Base-by-base conservation (phyloP, 2,113 vertebrate species). In the Entelurus aequoreus region DNA sequence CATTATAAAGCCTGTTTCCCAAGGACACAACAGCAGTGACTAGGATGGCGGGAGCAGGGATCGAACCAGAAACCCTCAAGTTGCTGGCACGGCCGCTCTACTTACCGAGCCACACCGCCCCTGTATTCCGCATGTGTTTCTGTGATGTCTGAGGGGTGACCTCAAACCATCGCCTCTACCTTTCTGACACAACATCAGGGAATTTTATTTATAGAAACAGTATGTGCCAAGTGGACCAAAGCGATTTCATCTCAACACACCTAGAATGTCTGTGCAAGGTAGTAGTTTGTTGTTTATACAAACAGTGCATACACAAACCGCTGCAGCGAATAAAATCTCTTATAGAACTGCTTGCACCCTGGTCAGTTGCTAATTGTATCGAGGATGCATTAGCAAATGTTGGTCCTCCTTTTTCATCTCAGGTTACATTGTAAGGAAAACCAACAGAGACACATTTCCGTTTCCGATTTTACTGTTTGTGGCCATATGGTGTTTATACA, bases 171-270 rank as follows among this genome's bases (percentile, higher is more conserved):
- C 74, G 73, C 66, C 73, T 71, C 74, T 61, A 65, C 56, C 57
- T 77, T 56, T 38, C 69, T 74, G 78, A 82, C 60, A 66, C 65
- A 48, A 58, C 66, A 63, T 63, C 57, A 56, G 63, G 74, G 66
- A 60, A 48, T 48, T 58, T 72, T 85, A 85, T 85, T 82, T 65
- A 80, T 86, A 85, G 71, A 65, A 13, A 15, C 59, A 40, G 53
- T 49, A 60, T 15, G 40, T 52, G 60, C 57, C 68, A 66, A 70
- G 60, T 69, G 72, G 75, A 75, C 55, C 46, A 71, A 46, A 64
- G 56, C 54, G n/a, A 53, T 68, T 59, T 70, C 63, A 69, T 54
- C 35, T 6, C 12, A 56, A 69, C 69, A 61, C 65, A 60, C 19
- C 46, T 11, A 60, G 38, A 37, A 15, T 38, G 46, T 56, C 54